Evolutionary conservation across 2,888 invertebrate species (phyloP).

Genomic region (Hyposoter didymator): DNA sequence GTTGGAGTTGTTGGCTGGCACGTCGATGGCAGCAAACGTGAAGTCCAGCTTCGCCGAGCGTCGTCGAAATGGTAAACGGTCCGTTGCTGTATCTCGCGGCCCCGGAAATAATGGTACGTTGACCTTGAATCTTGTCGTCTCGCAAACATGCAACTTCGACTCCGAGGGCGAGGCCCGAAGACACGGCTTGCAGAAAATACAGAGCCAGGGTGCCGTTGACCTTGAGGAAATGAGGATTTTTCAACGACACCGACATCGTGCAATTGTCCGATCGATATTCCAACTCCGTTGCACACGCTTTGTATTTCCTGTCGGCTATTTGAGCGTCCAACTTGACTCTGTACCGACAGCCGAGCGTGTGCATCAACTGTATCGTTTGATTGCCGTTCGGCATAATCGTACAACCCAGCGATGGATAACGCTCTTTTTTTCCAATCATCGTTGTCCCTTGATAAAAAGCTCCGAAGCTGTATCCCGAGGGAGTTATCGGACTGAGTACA

Average conservation of each 20-base stretch:
- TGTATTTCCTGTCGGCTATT: slow-evolving; percentile 74
- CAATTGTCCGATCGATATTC: slow-evolving; percentile 82
- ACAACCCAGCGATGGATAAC: slow-evolving; percentile 78
- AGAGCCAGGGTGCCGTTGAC: slow-evolving; percentile 78
- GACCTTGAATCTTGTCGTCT: slow-evolving; percentile 71
- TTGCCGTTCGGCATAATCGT: slow-evolving; percentile 80
- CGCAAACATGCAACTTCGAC: slow-evolving; percentile 78
- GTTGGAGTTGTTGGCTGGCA: slow-evolving; percentile 86
- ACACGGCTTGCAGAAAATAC: slow-evolving; percentile 81
- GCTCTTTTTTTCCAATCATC: slow-evolving; percentile 76
- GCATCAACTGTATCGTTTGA: slow-evolving; percentile 76
- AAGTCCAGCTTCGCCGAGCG: slow-evolving; percentile 84
- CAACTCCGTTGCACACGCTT: slow-evolving; percentile 73
- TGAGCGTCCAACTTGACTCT: slow-evolving; percentile 78
- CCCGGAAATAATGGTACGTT: slow-evolving; percentile 76
- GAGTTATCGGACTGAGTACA: slow-evolving; percentile 76
- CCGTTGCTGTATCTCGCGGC: slow-evolving; percentile 85
- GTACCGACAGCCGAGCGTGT: slow-evolving; percentile 79
- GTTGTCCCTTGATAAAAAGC: slow-evolving; percentile 78
- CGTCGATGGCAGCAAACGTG: slow-evolving; percentile 88
- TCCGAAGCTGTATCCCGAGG: slow-evolving; percentile 81
- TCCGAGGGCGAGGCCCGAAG: slow-evolving; percentile 80
- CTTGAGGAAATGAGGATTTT: slow-evolving; percentile 75
- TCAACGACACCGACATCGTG: slow-evolving; percentile 77
- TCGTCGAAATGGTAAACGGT: slow-evolving; percentile 89